Base-by-base conservation (phyloP, 2,888 invertebrate genomes). In the Cheilosia impressa region DNA sequence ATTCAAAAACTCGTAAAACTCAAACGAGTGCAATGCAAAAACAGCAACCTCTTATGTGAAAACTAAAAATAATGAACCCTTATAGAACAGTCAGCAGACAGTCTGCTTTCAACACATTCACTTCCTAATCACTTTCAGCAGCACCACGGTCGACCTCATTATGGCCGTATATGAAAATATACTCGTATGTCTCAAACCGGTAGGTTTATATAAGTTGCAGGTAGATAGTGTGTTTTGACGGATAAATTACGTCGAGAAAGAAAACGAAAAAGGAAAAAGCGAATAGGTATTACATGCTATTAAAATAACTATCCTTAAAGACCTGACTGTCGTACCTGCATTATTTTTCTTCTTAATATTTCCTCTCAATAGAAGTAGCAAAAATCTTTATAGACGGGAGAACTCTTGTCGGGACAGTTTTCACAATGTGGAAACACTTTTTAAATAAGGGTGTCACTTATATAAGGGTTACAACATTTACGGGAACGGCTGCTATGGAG, bases 231-330 rank as follows among this genome's bases (percentile, higher is more conserved):
- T 68, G 62, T 71, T 63, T 68, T 75, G 76, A 80, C 53, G 73
- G 80, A 75, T 62, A 68, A 55, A 68, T 43, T 34, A 27, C 43
- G 78, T 34, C 34, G 43, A 52, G 63, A 41, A 38, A 31, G 24
- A 27, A 69, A 38, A 50, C 24, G 17, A 71, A 19, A 71, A 41
- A 45, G 19, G 27, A 9, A n/a, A 27, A 53, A 15, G 57, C 38
- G 57, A 52, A 57, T 19, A 19, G 19, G 19, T 50, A 53, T 65
- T 38, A 79, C 71, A 58, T 73, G 73, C 58, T 81, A 76, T 81
- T 81, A 81, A 81, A 81, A 81, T 76, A 76, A 81, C 63, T 76
- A 68, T 81, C 57, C 50, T 81, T 76, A 81, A 81, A 75, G 75
- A 65, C 81, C 55, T 75, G 41, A 31, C 45, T 68, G 65, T 41